Evolutionary conservation across 2,113 vertebrate genomes (phyloP), one percentile per base, ranked within the genome.

Genomic region (Phyllostomus hastatus): DNA sequence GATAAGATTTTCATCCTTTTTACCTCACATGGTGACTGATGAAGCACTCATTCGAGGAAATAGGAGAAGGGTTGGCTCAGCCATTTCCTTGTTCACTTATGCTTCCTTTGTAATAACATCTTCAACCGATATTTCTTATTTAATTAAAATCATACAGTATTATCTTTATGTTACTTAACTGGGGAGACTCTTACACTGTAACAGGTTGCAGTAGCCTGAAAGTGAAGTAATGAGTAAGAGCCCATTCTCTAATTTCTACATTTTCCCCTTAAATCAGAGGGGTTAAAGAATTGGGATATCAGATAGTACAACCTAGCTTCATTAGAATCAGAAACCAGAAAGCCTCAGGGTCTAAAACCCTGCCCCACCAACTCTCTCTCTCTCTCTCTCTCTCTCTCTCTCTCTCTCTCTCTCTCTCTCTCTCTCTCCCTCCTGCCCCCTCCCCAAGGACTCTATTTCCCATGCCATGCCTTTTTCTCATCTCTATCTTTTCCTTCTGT

Each of bases 1-100:
- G 91, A 96, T 96, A 94, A 92, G 76, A 90, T 80, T 69, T 90
- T 57, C 50, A 95, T 90, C 96, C 90, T 92, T 88, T 96, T 85
- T 69, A 83, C 72, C 41, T 95, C 86, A 26, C 8, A 10, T 78
- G 52, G 70, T 92, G 10, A 84, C 38, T 43, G 57, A 84, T 76
- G 76, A 95, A 94, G 84, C 84, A 84, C 22, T 97, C 75, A 92
- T 57, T 76, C 1, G 1, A 75, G 31, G 69, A 67, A 66, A 28
- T 35, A 28, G 61, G n/a, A 84, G 46, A 94, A 43, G 43, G 43
- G 73, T 70, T 4, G 10, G 50, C 88, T 76, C 50, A 66, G 50
- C 38, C 70, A 66, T 80, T 61, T 75, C 41, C 61, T 87, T 84
- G 93, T 95, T 95, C 66, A 4, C 67, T 89, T 84, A 54, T 31